A percentile compares a stretch with the other conserved stretches of the same genome.
phyloP scores from a whole-genome alignment of 2,888 invertebrate species.

The Andrena praecox region DNA sequence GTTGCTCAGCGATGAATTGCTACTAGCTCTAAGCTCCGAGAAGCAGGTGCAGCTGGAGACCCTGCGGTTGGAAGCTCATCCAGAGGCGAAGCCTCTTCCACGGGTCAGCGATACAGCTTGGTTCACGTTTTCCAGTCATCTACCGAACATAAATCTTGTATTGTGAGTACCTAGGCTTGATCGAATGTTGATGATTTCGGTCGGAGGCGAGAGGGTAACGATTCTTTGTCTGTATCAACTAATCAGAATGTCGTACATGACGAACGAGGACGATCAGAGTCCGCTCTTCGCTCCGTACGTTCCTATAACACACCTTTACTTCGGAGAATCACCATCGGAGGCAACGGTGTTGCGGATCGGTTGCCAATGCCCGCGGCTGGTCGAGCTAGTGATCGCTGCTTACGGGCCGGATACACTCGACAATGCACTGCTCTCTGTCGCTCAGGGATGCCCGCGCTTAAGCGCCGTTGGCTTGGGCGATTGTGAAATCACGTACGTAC shows the following conservation, averaged over 20 bases:
- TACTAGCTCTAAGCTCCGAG: constrained; percentile 76
- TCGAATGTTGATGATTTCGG: too few species aligned
- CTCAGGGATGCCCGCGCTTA: constrained; percentile 78
- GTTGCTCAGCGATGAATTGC: constrained; percentile 81
- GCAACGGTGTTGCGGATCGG: constrained; percentile 74
- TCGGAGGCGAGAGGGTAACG: neutral
- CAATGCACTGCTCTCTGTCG: constrained; percentile 74
- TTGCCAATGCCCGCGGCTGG: constrained; percentile 77
- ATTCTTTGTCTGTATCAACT: constrained; percentile 1
- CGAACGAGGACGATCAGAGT: constrained; percentile 78
- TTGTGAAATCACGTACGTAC: constrained; percentile 80
- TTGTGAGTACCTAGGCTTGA: constrained; percentile 74
- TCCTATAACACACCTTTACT: constrained; percentile 82
- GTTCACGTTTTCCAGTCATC: constrained; percentile 75
- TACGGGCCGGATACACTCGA: constrained; percentile 79
- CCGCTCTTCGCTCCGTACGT: constrained; percentile 75
- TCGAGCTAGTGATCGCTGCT: constrained; percentile 80
- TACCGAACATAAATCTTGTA: constrained; percentile 80
- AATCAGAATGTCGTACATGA: constrained; percentile 78
- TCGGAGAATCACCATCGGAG: constrained; percentile 79
- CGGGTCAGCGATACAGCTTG: constrained; percentile 77
- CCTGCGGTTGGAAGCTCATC: constrained; percentile 79
- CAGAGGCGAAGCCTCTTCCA: constrained; percentile 76
- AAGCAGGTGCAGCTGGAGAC: constrained; percentile 77
- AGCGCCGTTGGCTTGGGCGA: constrained; percentile 81